A percentile compares a stretch with the other conserved stretches of the same genome.
phyloP scores from a whole-genome alignment of 2,888 invertebrate species.

The Blera fallax region DNA sequence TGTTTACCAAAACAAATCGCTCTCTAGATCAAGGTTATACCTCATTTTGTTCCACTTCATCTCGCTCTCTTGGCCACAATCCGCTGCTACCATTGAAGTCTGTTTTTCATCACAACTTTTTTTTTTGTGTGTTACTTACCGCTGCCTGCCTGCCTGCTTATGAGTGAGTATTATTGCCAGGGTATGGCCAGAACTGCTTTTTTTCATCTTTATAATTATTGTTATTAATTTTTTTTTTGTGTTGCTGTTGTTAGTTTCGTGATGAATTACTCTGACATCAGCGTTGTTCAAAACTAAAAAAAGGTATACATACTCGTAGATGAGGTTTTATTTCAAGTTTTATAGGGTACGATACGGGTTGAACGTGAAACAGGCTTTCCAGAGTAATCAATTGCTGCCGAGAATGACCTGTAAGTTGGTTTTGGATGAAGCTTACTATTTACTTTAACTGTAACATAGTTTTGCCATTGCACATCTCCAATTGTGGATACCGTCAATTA shows the following conservation, averaged over 20 bases:
- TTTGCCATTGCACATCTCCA: too few species aligned
- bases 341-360: background rate
- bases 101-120: constrained; percentile 11
- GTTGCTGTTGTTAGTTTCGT: constrained; percentile 40
- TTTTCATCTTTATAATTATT: constrained; percentile 51
- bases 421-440: too few species aligned
- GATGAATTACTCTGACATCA: constrained; percentile 62
- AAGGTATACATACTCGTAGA: background rate
- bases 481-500: too few species aligned
- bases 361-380: background rate
- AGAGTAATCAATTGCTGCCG: background rate
- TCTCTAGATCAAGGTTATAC: constrained; percentile 69
- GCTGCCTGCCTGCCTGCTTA: background rate
- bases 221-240: constrained; percentile 45
- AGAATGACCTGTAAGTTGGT: too few species aligned
- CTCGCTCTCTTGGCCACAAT: constrained; percentile 13
- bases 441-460: too few species aligned
- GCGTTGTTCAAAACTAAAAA: constrained; percentile 1
- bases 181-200: constrained; percentile 54
- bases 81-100: background rate
- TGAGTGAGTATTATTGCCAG: constrained; percentile 13
- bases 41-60: constrained; percentile 53
- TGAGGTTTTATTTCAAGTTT: background rate
- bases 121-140: background rate
- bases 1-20: constrained; percentile 67